These are phyloP conservation scores for Acrocera orbiculus DNA, from an alignment of 2,888 invertebrate genomes.

Conservation along the genomic window DNA sequence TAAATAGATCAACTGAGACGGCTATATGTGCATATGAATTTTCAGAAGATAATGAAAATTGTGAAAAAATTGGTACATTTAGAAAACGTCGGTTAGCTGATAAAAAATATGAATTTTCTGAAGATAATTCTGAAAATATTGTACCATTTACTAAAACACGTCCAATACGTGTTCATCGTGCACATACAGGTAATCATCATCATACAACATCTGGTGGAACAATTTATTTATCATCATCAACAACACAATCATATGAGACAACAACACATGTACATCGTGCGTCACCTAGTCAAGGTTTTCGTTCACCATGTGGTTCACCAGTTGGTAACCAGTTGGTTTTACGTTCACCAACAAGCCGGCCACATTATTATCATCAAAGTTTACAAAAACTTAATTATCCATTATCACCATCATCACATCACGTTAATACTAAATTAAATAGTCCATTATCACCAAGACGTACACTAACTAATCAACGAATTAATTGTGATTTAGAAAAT, in stretches of 20 bases:
- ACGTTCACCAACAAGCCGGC: constrained; percentile 13
- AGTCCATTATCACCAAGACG: constrained; percentile 22
- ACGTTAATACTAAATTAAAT: constrained; percentile 17
- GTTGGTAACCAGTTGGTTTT: constrained; percentile 11
- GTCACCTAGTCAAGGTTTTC: constrained; percentile 24
- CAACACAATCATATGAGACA: constrained; percentile 14
- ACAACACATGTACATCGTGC: constrained; percentile 16
- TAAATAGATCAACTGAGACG: constrained; percentile 40
- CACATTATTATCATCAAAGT: constrained; percentile 9
- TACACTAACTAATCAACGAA: no score
- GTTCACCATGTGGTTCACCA: constrained; percentile 31
- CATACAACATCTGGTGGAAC: constrained; percentile 7
- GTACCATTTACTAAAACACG: constrained; percentile 30
- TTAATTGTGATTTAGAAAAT: neutral
- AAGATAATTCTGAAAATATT: constrained; percentile 51
- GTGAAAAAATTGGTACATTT: constrained; percentile 72
- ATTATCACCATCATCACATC: constrained; percentile 17
- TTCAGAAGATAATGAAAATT: constrained; percentile 66
- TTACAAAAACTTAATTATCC: constrained; percentile 24
- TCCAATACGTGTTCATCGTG: constrained; percentile 10
- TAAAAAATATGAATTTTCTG: constrained; percentile 82
- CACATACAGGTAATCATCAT: constrained; percentile 8
- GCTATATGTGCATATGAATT: constrained; percentile 59
- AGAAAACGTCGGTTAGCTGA: constrained; percentile 71
- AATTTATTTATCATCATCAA: constrained; percentile 7